Evolutionary conservation across 2,113 vertebrate genomes (phyloP), one percentile per base, ranked within the genome.

Genomic region (Chaenogobius annularis): DNA sequence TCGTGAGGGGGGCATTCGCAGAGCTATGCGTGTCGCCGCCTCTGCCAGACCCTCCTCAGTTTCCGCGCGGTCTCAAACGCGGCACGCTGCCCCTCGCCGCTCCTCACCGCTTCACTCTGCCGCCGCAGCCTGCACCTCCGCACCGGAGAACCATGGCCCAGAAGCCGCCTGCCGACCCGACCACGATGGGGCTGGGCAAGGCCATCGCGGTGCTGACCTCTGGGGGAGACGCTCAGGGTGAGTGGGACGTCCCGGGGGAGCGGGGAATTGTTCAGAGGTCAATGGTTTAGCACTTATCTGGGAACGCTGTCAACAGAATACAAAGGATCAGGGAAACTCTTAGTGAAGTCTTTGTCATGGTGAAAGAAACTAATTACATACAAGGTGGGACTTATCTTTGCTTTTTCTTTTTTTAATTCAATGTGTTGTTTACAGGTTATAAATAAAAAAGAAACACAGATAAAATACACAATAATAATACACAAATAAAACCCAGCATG

Each of bases 151-250:
- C 71, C 69, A 88, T 88, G 86, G 85, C 83, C 48, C 73, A 87
- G 44, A 1, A 40, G 4, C 22, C 10, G 70, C 4, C 62, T 4
- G 20, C 7, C 1, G 90, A 87, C 19, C 1, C 82, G 37, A 89
- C 86, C 66, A 93, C 69, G 62, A 87, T 96, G 88, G 96, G 96
- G 1, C 19, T 52, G 0, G 96, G 96, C 86, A 95, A 93, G 83
- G 95, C 96, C 63, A 98, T 98, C 13, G 97, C 96, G 0, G 96
- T 98, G 37, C 90, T 98, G 87, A 98, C 97, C 35, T 98, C 96
- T 0, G 96, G 97, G 31, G 96, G 97, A 1, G 97, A 98, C 77
- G 97, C 97, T 61, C 97, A 98, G 93, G 97, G 97, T 98, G 64
- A 91, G 90, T 85, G 50, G 3, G 50, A n/a, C n/a, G n/a, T n/a